Conservation (phyloP, 1,140 invertebrate species). For the Plodia interpunctella region DNA sequence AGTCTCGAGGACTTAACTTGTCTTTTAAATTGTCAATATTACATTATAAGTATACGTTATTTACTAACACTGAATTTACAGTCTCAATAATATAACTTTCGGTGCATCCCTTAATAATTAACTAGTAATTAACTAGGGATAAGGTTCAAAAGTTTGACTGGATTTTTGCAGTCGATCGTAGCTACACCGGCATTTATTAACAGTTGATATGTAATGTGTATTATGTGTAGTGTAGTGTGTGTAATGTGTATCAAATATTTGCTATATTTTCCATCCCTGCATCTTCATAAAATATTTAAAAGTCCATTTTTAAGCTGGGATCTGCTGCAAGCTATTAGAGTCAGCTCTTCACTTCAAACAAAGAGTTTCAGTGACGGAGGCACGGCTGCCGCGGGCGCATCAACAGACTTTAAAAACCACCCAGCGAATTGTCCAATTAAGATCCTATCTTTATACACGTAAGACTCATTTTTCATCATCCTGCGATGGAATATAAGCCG, state of each 20-base stretch:
- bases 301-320: conserved; percentile 70
- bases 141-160: too few species aligned
- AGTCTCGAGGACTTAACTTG: too few species aligned
- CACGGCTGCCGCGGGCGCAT: conserved; percentile 52
- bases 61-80: too few species aligned
- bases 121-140: too few species aligned
- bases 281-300: conserved; percentile 72
- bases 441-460: conserved; percentile 47
- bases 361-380: conserved; percentile 64
- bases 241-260: neutral
- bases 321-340: conserved; percentile 73
- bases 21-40: too few species aligned
- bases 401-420: conserved; percentile 43
- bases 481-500: conserved; percentile 41
- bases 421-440: conserved; percentile 44
- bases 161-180: too few species aligned
- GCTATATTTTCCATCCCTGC: conserved; percentile 39
- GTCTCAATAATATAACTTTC: too few species aligned
- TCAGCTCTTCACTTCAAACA: conserved; percentile 72
- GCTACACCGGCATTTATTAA: too few species aligned
- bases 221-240: too few species aligned
- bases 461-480: conserved; percentile 46
- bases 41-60: too few species aligned
- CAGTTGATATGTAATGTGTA: too few species aligned
- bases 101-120: too few species aligned